Base-by-base conservation (phyloP, 2,113 vertebrate genomes). In the Orientallactaga bullata region DNA sequence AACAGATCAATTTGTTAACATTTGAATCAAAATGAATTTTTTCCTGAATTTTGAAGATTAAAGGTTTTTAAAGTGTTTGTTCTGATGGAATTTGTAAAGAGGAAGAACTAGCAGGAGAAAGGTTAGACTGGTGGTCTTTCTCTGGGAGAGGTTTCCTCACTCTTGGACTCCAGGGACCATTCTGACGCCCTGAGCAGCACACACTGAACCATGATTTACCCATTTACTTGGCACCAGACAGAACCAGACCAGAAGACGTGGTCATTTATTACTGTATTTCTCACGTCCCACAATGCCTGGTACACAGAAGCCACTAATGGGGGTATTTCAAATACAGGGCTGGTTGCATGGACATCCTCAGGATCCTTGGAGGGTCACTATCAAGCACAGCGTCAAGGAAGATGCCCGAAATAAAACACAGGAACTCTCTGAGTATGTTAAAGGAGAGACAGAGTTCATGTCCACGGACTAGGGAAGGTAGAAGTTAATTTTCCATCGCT, bases 1-100 rank as follows among this genome's bases (percentile, higher is more conserved):
- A 86, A 66, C 28, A 83, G 30, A 84, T 89, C 55, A 37, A 91
- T 63, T 76, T 72, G 55, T 37, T 87, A 86, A 89, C n/a, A 86
- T 84, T 61, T 74, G 30, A 93, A 74, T 89, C 30, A 80, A 94
- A 80, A 88, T 82, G 32, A 35, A 26, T 0, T 12, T 73, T 80
- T 61, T 68, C 24, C 69, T 71, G 3, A 76, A 65, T 61, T 79
- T 35, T 32, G 26, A 91, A 91, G 66, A 93, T 23, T 16, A 80
- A 91, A 84, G 7, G 0, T 12, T 88, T 86, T 94, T 69, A 60
- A 74, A 95, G 65, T n/a, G 7, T 63, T 91, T 84, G 32, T 68
- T 84, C 84, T 80, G 60, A 51, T 55, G 16, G 35, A 39, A 63
- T 90, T 37, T 86, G 71, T 91, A 8, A 63, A 58, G 85, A 89